Evolutionary conservation across 2,113 vertebrate species (phyloP).

Genomic region (Scytalopus superciliaris): DNA sequence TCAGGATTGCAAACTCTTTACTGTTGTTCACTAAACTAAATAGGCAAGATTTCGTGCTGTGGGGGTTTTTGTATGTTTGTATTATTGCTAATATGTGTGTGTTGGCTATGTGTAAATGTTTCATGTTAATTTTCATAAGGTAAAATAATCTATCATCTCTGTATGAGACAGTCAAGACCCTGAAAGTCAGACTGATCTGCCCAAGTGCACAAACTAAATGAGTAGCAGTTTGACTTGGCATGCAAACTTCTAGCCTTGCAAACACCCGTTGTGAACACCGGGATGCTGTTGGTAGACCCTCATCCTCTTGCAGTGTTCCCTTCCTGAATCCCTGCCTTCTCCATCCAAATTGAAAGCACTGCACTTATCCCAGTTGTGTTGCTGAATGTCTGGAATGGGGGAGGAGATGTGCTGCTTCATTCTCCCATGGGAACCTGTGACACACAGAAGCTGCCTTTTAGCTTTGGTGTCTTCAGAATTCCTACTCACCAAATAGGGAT

Average conservation of each 20-base stretch:
- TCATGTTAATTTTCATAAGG: neutral
- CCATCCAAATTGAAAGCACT: neutral
- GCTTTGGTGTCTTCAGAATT: neutral
- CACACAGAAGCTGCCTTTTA: neutral
- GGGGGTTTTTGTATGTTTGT: neutral
- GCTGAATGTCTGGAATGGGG: neutral
- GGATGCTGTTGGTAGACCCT: neutral
- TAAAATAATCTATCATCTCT: neutral
- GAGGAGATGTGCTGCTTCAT: neutral
- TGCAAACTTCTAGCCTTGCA: neutral
- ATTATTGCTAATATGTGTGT: neutral
- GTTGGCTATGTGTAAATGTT: neutral
- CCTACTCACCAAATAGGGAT: fast-evolving
- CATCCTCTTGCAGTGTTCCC: neutral
- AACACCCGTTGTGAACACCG: neutral
- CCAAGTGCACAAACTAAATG: neutral
- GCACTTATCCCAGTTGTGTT: fast-evolving
- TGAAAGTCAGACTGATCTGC: neutral
- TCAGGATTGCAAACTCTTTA: neutral
- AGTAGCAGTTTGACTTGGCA: neutral
- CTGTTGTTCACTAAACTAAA: neutral
- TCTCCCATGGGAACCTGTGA: neutral
- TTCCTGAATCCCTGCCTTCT: neutral
- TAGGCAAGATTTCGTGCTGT: neutral
- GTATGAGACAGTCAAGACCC: neutral